phyloP scores from a whole-genome alignment of 2,797 vertebrate genomes.

The Gastrophryne carolinensis region DNA sequence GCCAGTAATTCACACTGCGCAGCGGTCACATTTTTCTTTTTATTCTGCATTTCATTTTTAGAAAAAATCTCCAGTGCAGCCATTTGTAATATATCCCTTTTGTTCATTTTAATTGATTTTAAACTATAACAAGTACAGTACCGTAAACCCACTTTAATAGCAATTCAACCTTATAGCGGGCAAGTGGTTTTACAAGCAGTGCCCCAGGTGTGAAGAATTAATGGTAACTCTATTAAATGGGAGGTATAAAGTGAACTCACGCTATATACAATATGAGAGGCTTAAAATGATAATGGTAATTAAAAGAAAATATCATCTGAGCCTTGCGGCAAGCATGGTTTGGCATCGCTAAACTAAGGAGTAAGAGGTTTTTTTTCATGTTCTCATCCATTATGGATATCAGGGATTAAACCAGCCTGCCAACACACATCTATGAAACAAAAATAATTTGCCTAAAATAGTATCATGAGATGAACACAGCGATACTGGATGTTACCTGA shows the following conservation, averaged over 20 bases:
- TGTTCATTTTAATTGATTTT: constrained; percentile 42
- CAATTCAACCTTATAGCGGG: constrained; percentile 3
- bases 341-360: neutral
- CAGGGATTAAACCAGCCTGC: neutral
- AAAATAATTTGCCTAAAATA: neutral
- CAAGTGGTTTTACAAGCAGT: constrained; percentile 21
- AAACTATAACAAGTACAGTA: constrained; percentile 35
- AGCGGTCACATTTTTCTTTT: constrained; percentile 32
- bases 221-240: neutral
- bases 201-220: constrained; percentile 15
- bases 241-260: neutral
- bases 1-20: constrained; percentile 29
- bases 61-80: neutral
- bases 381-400: neutral
- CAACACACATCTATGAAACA: neutral
- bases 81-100: constrained; percentile 27
- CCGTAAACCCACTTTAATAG: constrained; percentile 25
- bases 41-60: constrained; percentile 33
- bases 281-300: neutral
- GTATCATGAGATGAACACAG: constrained; percentile 1
- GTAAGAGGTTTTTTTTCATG: neutral
- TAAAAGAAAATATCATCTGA: constrained; percentile 25
- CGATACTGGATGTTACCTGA: no score
- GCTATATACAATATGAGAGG: constrained; percentile 11
- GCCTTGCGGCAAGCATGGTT: constrained; percentile 6